Evolutionary conservation across 2,113 vertebrate genomes (phyloP), one percentile per base, ranked within the genome.

Genomic region (Galemys pyrenaicus): DNA sequence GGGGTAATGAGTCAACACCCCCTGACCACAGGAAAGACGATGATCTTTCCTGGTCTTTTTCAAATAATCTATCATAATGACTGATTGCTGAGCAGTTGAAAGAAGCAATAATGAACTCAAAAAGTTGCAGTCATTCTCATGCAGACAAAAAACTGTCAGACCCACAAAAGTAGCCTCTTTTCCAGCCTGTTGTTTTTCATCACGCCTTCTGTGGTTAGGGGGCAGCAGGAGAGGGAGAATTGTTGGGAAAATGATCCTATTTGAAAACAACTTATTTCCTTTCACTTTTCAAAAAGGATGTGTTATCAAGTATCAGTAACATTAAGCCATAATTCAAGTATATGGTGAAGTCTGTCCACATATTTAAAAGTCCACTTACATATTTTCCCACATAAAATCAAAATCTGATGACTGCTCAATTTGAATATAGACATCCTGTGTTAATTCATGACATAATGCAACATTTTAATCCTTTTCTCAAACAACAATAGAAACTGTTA

Each of bases 31-130:
- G 35, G 54, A 79, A 81, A 94, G 73, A n/a, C n/a, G n/a, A 56
- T n/a, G 3, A 58, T 32, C 64, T 84, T 67, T 51, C n/a, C 39
- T 94, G 44, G 13, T 46, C 26, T 96, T 92, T 71, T 80, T n/a
- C 17, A 16, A 77, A 94, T 92, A 95, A 58, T n/a, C 17, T 46
- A 44, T 83, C 60, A 15, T 71, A 80, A 79, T 83, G 65, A 65
- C 17, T 80, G 28, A 37, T 58, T 93, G 88, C 60, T 89, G 87
- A 82, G 64, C 35, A 85, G 32, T n/a, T 88, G 49, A 89, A 82
- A 87, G 68, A 82, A 96, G 87, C 71, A 95, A 88, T 93, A 93
- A 84, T 88, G 70, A 85, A 51, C 37, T 65, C 65, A 78, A 74
- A 24, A 88, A 85, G 64, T 32, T 30, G 15, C 39, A 67, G 5